These are phyloP conservation scores for Stegana nigrithorax DNA, from an alignment of 2,888 invertebrate genomes.

Conservation along the genomic window DNA sequence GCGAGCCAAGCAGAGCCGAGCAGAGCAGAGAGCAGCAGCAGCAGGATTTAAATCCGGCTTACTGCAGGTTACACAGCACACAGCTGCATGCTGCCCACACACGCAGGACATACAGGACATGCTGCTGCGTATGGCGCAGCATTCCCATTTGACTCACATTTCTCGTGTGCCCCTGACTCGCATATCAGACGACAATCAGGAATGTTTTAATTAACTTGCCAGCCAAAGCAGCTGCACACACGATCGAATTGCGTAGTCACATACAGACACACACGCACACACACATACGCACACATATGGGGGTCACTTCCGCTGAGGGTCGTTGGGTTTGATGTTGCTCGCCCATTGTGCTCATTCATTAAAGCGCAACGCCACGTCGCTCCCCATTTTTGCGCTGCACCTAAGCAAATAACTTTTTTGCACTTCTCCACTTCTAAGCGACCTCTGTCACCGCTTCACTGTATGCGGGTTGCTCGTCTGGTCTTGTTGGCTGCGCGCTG, in stretches of 20 bases:
- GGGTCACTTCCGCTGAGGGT: neutral
- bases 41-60: too few relatives aligned
- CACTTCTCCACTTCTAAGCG: neutral
- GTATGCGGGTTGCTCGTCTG: too few relatives aligned
- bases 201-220: slow-evolving; percentile 10
- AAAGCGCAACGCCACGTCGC: too few relatives aligned
- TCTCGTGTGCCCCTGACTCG: neutral
- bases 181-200: neutral
- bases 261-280: neutral
- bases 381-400: too few relatives aligned
- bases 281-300: neutral
- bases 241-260: neutral
- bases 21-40: too few relatives aligned
- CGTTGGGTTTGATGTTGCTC: neutral
- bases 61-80: too few relatives aligned
- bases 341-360: too few relatives aligned
- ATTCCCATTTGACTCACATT: neutral
- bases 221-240: neutral
- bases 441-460: neutral
- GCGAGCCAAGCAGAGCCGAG: too few relatives aligned
- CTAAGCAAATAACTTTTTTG: too few relatives aligned
- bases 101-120: neutral
- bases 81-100: too few relatives aligned
- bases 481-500: too few relatives aligned
- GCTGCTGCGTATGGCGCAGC: neutral